Evolutionary conservation across 2,888 invertebrate species (phyloP).

Genomic region (Callinectes sapidus): DNA sequence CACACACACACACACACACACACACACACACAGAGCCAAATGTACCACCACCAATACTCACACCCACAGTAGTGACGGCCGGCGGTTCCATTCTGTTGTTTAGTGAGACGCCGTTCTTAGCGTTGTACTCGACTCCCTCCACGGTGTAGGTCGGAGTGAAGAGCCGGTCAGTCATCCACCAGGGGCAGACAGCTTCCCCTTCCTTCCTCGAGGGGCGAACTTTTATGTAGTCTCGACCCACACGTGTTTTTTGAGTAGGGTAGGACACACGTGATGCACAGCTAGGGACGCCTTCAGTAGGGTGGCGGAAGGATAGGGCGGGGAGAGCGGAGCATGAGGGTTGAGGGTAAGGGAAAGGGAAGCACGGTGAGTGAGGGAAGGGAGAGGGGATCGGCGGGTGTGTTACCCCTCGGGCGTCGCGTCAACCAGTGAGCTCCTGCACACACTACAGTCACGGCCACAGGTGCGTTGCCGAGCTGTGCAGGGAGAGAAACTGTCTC

Average conservation of each 20-base stretch:
- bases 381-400: not conserved
- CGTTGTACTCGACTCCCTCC: not conserved
- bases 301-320: not conserved
- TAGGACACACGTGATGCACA: not conserved
- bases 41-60: not conserved
- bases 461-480: conserved; percentile 40
- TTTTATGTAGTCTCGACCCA: not conserved
- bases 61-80: not conserved
- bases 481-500: conserved; percentile 22
- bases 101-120: conserved; percentile 19
- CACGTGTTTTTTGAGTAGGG: not conserved
- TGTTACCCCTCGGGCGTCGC: conserved; percentile 32
- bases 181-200: not conserved
- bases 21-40: not conserved
- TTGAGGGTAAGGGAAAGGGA: not conserved
- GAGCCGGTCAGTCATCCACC: conserved; percentile 15
- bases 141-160: conserved; percentile 38
- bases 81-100: not conserved
- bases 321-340: not conserved
- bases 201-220: not conserved
- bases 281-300: not conserved
- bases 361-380: conserved; percentile 23
- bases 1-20: not conserved
- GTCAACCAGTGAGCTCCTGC: conserved; percentile 30
- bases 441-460: conserved; percentile 36